Base-by-base conservation (phyloP, 2,888 invertebrate species). In the Pachliopta kotzebuea region DNA sequence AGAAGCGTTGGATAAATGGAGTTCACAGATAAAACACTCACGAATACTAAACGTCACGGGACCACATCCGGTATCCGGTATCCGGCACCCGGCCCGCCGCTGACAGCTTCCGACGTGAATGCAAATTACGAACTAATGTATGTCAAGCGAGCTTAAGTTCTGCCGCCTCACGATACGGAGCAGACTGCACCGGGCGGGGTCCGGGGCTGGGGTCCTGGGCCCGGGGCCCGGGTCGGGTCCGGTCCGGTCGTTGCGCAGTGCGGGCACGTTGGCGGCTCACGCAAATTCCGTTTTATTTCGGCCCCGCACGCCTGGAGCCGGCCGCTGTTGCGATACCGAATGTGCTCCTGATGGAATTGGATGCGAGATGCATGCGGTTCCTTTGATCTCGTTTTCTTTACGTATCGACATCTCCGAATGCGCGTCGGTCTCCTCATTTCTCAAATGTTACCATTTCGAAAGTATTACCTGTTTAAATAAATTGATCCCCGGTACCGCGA, bases 31-130 rank as follows among this genome's bases (percentile, higher is more conserved):
- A 70, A 70, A 69, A 67, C 70, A 67, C 68, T 67, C 29, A 21
- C 70, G 67, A 71, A 69, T 68, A 73, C 72, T 72, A 74, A 76
- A 75, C 68, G 71, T 72, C 69, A 70, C 31, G 67, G 58, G 70
- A 65, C 65, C 70, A 70, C 69, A 71, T 68, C 70, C 70, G 60
- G 66, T 8, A 31, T 11, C 11, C 37, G 37, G 37, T 11, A 9
- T 11, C 37, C 74, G 74, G 70, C 66, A 50, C 74, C 70, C 73
- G 57, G 71, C 74, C 73, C 74, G 69, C 67, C 69, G 73, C 70
- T 74, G 75, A 75, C 75, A 73, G 72, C 72, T 73, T 74, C 76
- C 74, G 73, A 75, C 72, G 73, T 76, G 72, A 73, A 77, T 77
- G 73, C 72, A 77, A 77, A 78, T 77, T 76, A 75, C 74, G 71